Evolutionary conservation across 1,140 invertebrate genomes (phyloP), one percentile per base, ranked within the genome.

Genomic region (Delia radicum): DNA sequence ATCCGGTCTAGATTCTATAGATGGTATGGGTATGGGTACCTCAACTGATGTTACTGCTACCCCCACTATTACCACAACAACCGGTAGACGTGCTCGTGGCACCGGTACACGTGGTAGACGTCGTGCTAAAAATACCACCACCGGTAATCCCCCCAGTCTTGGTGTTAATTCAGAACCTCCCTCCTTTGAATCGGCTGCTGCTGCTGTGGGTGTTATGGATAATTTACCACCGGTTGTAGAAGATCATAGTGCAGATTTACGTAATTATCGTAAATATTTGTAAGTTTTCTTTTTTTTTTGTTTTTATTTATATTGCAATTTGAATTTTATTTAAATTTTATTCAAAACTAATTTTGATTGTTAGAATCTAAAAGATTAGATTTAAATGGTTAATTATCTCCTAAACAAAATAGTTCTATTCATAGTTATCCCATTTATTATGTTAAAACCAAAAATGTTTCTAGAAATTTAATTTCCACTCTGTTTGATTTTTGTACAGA

Each of bases 201-300:
- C 84, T 3, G 82, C 82, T 13, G 84, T 85, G 42, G 82, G 81
- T 37, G 82, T 78, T 26, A 79, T 81, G 76, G 69, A 61, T 33
- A 72, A 75, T 72, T 21, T 76, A n/a, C 37, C 75, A 10, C 18
- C 71, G 15, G 75, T 71, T 18, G 72, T 26, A 3, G 46, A 28
- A 12, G 82, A 82, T 46, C 80, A 81, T 18, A 80, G 83, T 76
- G 80, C 77, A 26, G 83, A 86, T 77, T 76, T 86, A 78, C 80
- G 83, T 42, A 86, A 85, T 73, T 86, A 86, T 80, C 84, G 83
- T 29, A 86, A 86, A 75, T 86, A 85, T 82, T 83, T 86, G 83
- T 86, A 85, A 86, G 42, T 69, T 31, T 37, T 21, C 33, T 27
- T 63, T 27, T 15, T 24, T 31, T 21, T 69, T n/a, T 10, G 33